Base-by-base conservation (phyloP, 2,888 invertebrate species). In the Neoaliturus tenellus region DNA sequence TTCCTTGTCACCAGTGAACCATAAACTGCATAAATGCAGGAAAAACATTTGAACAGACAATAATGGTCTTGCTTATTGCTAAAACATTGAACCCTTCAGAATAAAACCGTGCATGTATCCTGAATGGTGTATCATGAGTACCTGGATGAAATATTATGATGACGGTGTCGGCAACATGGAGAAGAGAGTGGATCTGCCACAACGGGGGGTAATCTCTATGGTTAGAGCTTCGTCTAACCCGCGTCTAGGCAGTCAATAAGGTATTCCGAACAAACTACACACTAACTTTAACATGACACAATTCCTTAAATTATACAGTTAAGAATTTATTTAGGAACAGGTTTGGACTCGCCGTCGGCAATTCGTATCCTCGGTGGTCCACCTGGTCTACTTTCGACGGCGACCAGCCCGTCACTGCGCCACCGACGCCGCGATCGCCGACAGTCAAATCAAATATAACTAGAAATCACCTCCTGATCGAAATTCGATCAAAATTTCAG, bases 201-300 rank as follows among this genome's bases (percentile, higher is more conserved):
- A 35, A 20, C 69, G n/a, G 20, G 69, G 69, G 69, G 39, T 69
- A 8, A 20, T 1, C 1, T 5, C 2, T 35, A 39, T 39, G 4
- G 23, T 69, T 14, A 6, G 39, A 33, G 39, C 69, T 69, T 2
- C n/a, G 20, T 10, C 35, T 5, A 28, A 28, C 62, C 62, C 51
- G 44, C 6, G 44, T 55, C 20, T 23, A 23, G 17, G 12, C 51
- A n/a, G n/a, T 51, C 20, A 6, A 51, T 23, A 23, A 51, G 51
- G 23, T 4, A 23, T 31, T 20, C 39, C 35, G 20, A 31, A 35
- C 69, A 20, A 69, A 75, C 75, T 44, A 75, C 75, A 48, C 17
- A 48, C 39, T 75, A 75, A 75, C 75, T 48, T 48, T 17, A 75
- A 75, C 75, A 75, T 75, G 75, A 23, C 75, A 75, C 75, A 75